Base-by-base conservation (phyloP, 2,797 vertebrate species). In the Bradypus variegatus region DNA sequence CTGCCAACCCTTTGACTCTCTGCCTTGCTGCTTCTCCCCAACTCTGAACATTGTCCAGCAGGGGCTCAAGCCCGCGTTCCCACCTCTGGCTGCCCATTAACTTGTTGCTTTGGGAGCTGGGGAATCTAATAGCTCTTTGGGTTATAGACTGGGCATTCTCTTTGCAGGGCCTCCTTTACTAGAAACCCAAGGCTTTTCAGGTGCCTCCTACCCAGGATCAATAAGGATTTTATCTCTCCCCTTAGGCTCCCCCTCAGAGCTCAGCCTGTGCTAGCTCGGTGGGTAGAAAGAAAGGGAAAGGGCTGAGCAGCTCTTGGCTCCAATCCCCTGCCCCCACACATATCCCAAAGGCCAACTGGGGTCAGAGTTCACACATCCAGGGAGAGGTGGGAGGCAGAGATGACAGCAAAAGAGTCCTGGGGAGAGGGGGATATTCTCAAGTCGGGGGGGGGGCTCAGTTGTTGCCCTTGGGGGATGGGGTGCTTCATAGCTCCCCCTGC, bases 331-430 rank as follows among this genome's bases (percentile, higher is more conserved):
- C 27, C 77, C 81, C 65, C 23, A 65, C 55, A 55, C 55, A 72
- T 33, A 76, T 60, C 93, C 88, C 82, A 91, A 91, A 93, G 87
- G 67, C 62, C 89, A 91, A 31, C 8, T 48, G 13, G 53, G 91
- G 91, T 95, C 91, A 94, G 86, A 95, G 88, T 94, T 96, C 89
- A 95, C 29, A 75, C 15, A 79, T 45, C 60, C 82, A 89, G 76
- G 62, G 91, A 88, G 55, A 78, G 67, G 78, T 88, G 21, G 77
- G 45, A 91, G 91, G 93, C 81, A 69, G 58, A 19, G 60, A 87
- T 65, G 72, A 88, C 81, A 91, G 89, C 78, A 76, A 83, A 90
- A 78, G 88, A 60, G 58, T 88, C 92, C 91, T 62, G 45, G 85
- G 85, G 75, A 78, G 58, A 94, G 45, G 53, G 80, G n/a, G n/a